Evolutionary conservation across 2,888 invertebrate genomes (phyloP).

Genomic region (Colletes collaris): DNA sequence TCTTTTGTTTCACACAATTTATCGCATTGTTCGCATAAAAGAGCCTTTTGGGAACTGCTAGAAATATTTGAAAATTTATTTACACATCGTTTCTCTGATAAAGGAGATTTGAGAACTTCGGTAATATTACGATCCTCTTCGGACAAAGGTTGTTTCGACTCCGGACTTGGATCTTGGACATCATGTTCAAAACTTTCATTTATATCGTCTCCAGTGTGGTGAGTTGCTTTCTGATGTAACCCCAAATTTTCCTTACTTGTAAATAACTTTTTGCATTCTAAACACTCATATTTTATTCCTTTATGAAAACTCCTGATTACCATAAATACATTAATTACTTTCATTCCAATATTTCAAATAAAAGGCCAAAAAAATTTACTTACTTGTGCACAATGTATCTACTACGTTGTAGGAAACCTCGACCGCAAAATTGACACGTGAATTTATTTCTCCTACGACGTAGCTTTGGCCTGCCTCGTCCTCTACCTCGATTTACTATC

Average conservation of each 20-base stretch:
- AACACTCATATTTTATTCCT: conserved; percentile 86
- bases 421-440: conserved; percentile 84
- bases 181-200: conserved; percentile 75
- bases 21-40: conserved; percentile 85
- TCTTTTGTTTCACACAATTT: conserved; percentile 86
- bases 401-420: conserved; percentile 84
- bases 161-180: conserved; percentile 5
- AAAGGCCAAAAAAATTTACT: conserved; percentile 10
- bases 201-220: conserved; percentile 85
- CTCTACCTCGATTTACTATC: conserved; percentile 85
- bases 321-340: conserved; percentile 19
- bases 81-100: conserved; percentile 31
- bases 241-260: conserved; percentile 84
- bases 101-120: conserved; percentile 5
- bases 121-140: conserved; percentile 21
- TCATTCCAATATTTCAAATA: background rate
- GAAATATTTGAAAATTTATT: conserved; percentile 19
- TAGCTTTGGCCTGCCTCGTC: conserved; percentile 85
- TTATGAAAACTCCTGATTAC: conserved; percentile 84
- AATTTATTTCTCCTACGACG: conserved; percentile 81
- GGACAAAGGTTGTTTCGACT: conserved; percentile 14
- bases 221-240: conserved; percentile 85
- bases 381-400: conserved; percentile 83
- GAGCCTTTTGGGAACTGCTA: conserved; percentile 66
- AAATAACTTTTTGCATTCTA: conserved; percentile 84